Percentiles rank a stretch among this genome's conserved stretches.
Conservation (phyloP, 23 tunicate genomes). For the Halocynthia roretzi region DNA sequence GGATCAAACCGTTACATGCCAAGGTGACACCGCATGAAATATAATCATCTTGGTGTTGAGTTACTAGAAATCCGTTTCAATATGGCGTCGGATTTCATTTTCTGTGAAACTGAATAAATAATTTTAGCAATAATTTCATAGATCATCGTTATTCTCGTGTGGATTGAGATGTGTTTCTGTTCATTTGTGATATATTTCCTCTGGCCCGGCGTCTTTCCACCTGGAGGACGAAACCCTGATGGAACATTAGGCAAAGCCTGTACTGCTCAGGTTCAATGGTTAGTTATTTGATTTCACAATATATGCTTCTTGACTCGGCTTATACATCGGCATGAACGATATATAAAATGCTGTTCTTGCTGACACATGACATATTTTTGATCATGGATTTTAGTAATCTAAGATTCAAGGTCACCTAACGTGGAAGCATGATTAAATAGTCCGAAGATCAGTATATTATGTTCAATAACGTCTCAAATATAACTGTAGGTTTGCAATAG, state of each 20-base stretch:
- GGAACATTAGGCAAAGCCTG: conserved; percentile 20
- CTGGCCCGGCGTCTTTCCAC: conserved; percentile 22
- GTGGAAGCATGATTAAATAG: no score
- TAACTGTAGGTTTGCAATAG: no score
- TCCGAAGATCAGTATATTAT: no score
- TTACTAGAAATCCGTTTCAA: no score
- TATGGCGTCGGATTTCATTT: not conserved
- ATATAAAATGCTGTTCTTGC: no score
- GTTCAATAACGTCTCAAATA: no score
- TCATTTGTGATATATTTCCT: conserved; percentile 11
- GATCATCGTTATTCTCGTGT: conserved; percentile 9
- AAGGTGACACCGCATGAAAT: conserved; percentile 5
- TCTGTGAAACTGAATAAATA: no score
- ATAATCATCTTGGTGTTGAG: no score
- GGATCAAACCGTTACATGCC: conserved; percentile 25
- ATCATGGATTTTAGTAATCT: no score
- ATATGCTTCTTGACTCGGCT: not conserved
- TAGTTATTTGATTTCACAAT: not conserved
- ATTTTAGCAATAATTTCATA: not conserved
- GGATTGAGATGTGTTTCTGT: conserved; percentile 6
- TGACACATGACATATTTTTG: conserved; percentile 1
- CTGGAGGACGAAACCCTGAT: conserved; percentile 12
- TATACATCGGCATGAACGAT: no score
- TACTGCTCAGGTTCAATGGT: conserved; percentile 7
- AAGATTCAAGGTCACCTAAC: no score